Evolutionary conservation across 1,140 invertebrate genomes (phyloP).

Genomic region (Pomacea maculata): DNA sequence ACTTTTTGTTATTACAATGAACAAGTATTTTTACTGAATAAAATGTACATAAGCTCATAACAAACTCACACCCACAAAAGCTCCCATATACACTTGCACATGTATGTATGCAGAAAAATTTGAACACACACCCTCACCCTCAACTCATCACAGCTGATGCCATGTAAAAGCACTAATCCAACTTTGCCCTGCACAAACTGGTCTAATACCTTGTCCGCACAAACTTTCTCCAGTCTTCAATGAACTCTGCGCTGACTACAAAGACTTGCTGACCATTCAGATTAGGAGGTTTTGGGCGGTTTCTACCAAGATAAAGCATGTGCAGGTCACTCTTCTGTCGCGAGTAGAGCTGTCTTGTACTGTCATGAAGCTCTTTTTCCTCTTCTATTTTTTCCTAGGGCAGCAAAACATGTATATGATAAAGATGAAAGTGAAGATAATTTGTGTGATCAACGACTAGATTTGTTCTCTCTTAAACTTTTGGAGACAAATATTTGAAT

Average conservation of each 20-base stretch:
- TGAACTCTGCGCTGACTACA: slow-evolving; percentile 55
- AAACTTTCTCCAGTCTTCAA: slow-evolving; percentile 63
- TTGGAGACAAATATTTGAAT: no score
- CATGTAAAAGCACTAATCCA: not conserved
- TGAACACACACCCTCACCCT: not conserved
- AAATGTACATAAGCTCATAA: no score
- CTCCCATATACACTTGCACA: not conserved
- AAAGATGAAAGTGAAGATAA: no score
- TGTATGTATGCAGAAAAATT: not conserved
- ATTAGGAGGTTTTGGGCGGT: slow-evolving; percentile 50
- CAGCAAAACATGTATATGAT: not conserved
- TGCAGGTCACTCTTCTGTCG: slow-evolving; percentile 54
- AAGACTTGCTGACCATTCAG: slow-evolving; percentile 35
- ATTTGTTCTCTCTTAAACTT: no score
- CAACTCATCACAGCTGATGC: not conserved
- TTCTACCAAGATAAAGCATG: slow-evolving; percentile 60
- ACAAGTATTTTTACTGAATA: no score
- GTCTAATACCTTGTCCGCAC: slow-evolving; percentile 41
- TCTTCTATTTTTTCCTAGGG: slow-evolving; percentile 28
- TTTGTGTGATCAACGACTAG: no score
- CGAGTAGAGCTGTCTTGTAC: slow-evolving; percentile 42
- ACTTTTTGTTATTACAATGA: no score
- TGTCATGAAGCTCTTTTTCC: slow-evolving; percentile 53
- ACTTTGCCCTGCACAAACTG: not conserved
- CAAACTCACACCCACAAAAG: not conserved